These are phyloP conservation scores for Drosophila sulfurigaster DNA, from an alignment of 1,140 invertebrate species.

Conservation along the genomic window DNA sequence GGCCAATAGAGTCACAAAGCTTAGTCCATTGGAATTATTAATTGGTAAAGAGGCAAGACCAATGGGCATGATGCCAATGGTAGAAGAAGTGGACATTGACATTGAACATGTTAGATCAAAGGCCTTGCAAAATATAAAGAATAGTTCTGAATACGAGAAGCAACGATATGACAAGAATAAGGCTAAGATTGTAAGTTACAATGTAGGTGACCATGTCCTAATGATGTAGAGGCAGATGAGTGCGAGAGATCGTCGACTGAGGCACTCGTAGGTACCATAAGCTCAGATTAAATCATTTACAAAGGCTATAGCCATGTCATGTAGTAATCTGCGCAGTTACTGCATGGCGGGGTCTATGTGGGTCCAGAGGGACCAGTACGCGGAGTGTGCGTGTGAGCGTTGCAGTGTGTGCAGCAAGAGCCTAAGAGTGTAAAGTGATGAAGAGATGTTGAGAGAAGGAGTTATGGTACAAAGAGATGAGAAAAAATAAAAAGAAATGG, in stretches of 20 bases:
- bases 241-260: not conserved
- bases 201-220: constrained; percentile 7
- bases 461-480: not conserved
- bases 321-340: constrained; percentile 14
- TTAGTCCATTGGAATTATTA: constrained; percentile 7
- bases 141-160: not conserved
- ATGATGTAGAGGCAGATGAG: constrained; percentile 9
- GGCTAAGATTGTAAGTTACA: not conserved
- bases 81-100: not conserved
- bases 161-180: constrained; percentile 1
- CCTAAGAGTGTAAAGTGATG: not conserved
- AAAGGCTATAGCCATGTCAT: constrained; percentile 6
- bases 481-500: no score
- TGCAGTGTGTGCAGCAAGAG: constrained; percentile 24
- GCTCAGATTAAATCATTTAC: no score
- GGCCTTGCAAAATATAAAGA: constrained; percentile 12
- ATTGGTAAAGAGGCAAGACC: constrained; percentile 14
- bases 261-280: no score
- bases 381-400: constrained; percentile 5
- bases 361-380: constrained; percentile 7
- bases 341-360: constrained; percentile 22
- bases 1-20: not conserved
- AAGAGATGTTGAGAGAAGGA: not conserved
- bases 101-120: not conserved
- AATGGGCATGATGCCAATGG: constrained; percentile 5